Evolutionary conservation across 1,140 invertebrate species (phyloP), one percentile per base, ranked within the genome.

Genomic region (Macrostomum lignano): DNA sequence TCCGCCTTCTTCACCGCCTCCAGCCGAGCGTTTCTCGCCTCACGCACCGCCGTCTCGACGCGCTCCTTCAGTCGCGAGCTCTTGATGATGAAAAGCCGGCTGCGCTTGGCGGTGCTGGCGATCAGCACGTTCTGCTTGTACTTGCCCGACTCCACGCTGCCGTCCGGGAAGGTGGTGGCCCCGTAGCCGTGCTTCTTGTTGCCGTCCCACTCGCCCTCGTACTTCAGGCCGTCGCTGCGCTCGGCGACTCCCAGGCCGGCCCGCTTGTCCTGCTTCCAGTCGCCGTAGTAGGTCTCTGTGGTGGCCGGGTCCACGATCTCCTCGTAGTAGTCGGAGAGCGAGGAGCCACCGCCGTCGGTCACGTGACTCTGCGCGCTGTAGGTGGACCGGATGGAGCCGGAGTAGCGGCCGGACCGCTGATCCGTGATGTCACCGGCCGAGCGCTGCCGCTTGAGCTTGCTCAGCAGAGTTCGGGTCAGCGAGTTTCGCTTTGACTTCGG

Each of bases 121-220:
- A 33, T 25, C n/a, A 33, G 20, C 24, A 93, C 73, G 60, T 98
- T 96, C 64, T 94, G 93, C 62, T 93, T 94, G 63, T 98, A 98
- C 64, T 94, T 94, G 32, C 88, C 86, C 50, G 93, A 81, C 52
- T 96, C 86, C 43, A 72, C 72, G 13, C 71, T 73, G 3, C 82
- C 82, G 49, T 96, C 86, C 38, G 75, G 72, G 48, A 94, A 82
- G 3, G 74, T 91, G 0, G 91, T 98, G 3, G 93, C 79, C n/a
- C 91, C 91, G 57, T 94, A 98, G 13, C 91, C 91, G 52, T 96
- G 91, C 55, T 96, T 98, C 44, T 81, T 81, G 61, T 99, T 98
- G 51, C 77, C 81, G 54, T 82, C 81, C 91, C 91, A 99, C 54
- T 98, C 88, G n/a, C 91, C 88, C 51, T 91, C 82, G 58, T 91